Conservation (phyloP, 1,140 invertebrate genomes). For the Drosophila subpulchrella region DNA sequence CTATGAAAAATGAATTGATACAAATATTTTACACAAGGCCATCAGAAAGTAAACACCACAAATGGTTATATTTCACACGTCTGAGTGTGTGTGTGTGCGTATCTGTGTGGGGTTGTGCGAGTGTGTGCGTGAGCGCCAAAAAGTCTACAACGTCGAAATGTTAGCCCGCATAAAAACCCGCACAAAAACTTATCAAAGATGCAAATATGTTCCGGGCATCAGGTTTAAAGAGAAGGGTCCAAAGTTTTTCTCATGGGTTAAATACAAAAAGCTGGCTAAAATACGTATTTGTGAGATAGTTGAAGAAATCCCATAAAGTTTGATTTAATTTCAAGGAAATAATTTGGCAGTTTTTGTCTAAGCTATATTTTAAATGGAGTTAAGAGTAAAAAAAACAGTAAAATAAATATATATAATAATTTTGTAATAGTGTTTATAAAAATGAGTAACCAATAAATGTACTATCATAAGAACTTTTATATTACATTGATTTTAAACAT, state of each 20-base stretch:
- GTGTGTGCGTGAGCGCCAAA: slow-evolving; percentile 44
- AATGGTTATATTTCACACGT: slow-evolving; percentile 26
- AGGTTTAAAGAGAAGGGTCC: slow-evolving; percentile 22
- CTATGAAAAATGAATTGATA: slow-evolving; percentile 71
- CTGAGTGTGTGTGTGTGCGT: slow-evolving; percentile 17
- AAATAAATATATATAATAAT: no score
- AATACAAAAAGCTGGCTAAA: not conserved
- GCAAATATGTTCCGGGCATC: slow-evolving; percentile 59
- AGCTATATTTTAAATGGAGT: not conserved
- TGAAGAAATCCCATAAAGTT: not conserved
- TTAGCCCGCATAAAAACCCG: slow-evolving; percentile 75
- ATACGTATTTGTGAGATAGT: not conserved
- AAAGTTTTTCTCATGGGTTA: slow-evolving; percentile 23
- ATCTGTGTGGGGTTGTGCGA: slow-evolving; percentile 7
- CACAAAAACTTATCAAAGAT: slow-evolving; percentile 75
- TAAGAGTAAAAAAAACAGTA: no score
- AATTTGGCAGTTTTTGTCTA: not conserved
- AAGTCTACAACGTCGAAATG: slow-evolving; percentile 67
- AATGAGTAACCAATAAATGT: no score
- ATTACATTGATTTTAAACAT: no score
- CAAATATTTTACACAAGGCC: slow-evolving; percentile 70
- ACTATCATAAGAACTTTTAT: no score
- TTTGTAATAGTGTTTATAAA: no score
- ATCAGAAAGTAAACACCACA: slow-evolving; percentile 72
- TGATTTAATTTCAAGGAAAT: not conserved